phyloP scores from a whole-genome alignment of 2,888 invertebrate genomes.

The Cheilosia scutellata region DNA sequence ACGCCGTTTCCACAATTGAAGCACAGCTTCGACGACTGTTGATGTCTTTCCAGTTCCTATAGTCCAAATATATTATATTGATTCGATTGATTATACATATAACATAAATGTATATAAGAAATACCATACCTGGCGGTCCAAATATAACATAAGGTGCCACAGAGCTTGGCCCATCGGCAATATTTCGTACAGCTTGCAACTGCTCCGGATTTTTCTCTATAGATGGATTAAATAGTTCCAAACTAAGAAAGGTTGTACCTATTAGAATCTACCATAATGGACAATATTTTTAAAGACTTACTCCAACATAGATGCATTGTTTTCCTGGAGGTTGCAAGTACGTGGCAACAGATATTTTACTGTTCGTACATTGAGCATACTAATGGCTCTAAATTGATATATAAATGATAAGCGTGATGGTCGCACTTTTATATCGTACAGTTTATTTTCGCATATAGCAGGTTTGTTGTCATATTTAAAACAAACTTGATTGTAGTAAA shows the following conservation, averaged over 20 bases:
- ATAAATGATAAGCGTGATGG: constrained; percentile 79
- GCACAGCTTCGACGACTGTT: constrained; percentile 89
- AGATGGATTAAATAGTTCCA: constrained; percentile 78
- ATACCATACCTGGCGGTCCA: constrained; percentile 91
- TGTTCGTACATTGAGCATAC: constrained; percentile 61
- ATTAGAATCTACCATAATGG: background rate
- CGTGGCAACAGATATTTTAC: constrained; percentile 79
- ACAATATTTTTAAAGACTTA: constrained; percentile 7
- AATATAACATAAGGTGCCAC: constrained; percentile 92
- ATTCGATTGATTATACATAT: background rate
- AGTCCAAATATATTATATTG: background rate
- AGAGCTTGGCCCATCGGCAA: constrained; percentile 87
- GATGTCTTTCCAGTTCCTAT: constrained; percentile 89
- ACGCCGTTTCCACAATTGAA: constrained; percentile 85
- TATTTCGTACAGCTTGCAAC: constrained; percentile 88
- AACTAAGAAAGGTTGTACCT: constrained; percentile 45
- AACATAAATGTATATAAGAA: background rate
- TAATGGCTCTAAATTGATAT: constrained; percentile 81
- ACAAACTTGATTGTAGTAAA: constrained; percentile 75
- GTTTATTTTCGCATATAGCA: constrained; percentile 1
- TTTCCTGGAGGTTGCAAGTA: too few species aligned
- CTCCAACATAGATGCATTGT: background rate
- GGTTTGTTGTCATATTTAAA: constrained; percentile 64
- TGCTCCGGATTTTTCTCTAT: constrained; percentile 87
- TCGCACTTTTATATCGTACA: constrained; percentile 78